Percentiles rank a stretch among this genome's conserved stretches.
Conservation (phyloP, 2,113 vertebrate genomes). For the Notechis scutatus region DNA sequence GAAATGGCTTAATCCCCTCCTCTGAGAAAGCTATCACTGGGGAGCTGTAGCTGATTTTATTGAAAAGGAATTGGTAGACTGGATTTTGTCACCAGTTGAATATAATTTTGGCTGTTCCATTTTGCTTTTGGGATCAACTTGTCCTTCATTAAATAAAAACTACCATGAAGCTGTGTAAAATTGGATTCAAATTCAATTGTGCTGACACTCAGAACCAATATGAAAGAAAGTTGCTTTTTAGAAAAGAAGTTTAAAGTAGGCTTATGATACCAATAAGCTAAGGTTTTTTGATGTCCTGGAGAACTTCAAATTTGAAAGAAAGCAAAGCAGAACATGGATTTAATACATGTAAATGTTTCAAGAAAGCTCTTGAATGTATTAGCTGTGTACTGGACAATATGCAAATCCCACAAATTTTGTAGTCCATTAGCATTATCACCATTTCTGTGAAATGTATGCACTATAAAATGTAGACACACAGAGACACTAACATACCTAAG, state of each 20-base stretch:
- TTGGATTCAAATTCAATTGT: constrained; percentile 59
- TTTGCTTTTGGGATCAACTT: constrained; percentile 61
- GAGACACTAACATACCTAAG: neutral
- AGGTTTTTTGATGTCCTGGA: constrained; percentile 49
- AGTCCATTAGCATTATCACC: constrained; percentile 42
- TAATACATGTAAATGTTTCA: constrained; percentile 44
- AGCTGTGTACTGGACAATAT: constrained; percentile 43
- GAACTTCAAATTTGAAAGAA: constrained; percentile 26
- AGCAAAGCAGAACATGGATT: constrained; percentile 11
- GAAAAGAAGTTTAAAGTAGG: constrained; percentile 27
- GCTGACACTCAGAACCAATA: constrained; percentile 64
- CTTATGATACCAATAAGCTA: constrained; percentile 52
- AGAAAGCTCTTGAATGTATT: constrained; percentile 56
- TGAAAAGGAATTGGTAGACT: constrained; percentile 27
- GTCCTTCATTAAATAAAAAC: constrained; percentile 56
- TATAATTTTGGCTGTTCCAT: constrained; percentile 50
- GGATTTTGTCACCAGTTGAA: constrained; percentile 41
- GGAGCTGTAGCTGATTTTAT: neutral
- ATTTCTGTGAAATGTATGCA: constrained; percentile 37
- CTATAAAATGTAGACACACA: neutral
- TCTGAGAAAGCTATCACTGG: neutral
- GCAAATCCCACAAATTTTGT: constrained; percentile 46
- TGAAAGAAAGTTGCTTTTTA: constrained; percentile 56
- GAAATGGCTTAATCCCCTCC: neutral
- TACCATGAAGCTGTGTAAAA: constrained; percentile 47